Evolutionary conservation across 2,113 vertebrate genomes (phyloP), one percentile per base, ranked within the genome.

Genomic region (Tragelaphus strepsiceros): DNA sequence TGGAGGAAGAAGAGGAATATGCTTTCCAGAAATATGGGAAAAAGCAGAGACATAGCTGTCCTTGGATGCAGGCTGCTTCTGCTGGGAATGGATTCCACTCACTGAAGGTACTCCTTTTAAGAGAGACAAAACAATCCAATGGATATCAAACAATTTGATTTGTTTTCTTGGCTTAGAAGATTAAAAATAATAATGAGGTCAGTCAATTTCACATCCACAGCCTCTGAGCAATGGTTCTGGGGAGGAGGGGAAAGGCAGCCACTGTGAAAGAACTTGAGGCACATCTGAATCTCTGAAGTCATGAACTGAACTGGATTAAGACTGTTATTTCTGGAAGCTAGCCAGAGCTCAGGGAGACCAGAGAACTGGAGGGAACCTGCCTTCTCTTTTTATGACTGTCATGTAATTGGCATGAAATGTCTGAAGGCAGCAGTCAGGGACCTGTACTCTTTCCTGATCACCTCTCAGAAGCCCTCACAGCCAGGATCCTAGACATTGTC

Each of bases 281-380:
- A 24, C 51, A 7, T 14, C 80, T n/a, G 51, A 53, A 53, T 54
- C 51, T n/a, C 32, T 82, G 51, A n/a, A 22, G 80, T 54, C 6
- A 0, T 54, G 80, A 32, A 24, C 49, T 0, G 0, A n/a, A 3
- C 51, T 15, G 53, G 62, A 49, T 54, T 30, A 32, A 58, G 77
- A 80, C 28, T 35, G 81, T 39, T 89, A 46, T 94, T 91, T 86
- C 59, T 17, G 32, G 58, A 78, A 74, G 56, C 46, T 82, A 67
- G 2, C 21, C 14, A 11, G 80, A 93, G 87, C 64, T 14, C 64
- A 11, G 61, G 5, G 17, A 95, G 32, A 22, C 30, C n/a, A 9
- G 90, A 74, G 84, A 77, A 17, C 88, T 59, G 59, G 85, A 43
- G 22, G 5, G n/a, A 58, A 88, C 39, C 3, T 6, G 22, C 46